Percentiles rank a stretch among this genome's conserved stretches.
Evolutionary conservation across 64 coral and sea anemone genomes (phyloP).

Genomic region (Montipora cactus): DNA sequence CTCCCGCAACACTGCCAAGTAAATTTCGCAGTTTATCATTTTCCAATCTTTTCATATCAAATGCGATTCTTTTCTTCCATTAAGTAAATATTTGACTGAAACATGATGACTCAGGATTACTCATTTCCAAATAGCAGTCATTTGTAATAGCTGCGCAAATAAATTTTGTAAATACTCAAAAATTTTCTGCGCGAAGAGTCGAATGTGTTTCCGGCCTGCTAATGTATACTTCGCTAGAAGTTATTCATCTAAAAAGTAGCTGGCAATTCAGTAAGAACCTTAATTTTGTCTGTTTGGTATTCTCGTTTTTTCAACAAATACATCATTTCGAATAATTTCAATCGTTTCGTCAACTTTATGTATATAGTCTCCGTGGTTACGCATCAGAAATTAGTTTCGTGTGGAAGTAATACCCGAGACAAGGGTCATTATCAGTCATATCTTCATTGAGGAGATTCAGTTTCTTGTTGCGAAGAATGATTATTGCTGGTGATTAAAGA

Average conservation of each 20-base stretch:
- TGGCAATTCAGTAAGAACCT: neutral
- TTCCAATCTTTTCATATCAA: neutral
- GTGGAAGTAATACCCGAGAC: too few species aligned
- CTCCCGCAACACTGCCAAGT: neutral
- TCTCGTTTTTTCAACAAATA: neutral
- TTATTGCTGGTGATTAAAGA: too few species aligned
- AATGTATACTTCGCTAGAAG: neutral
- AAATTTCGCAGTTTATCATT: neutral
- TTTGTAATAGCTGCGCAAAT: neutral
- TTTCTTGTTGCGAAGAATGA: too few species aligned
- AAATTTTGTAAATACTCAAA: neutral
- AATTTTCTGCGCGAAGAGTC: neutral
- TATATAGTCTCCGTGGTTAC: too few species aligned
- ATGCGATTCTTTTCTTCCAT: neutral
- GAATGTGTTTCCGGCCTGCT: neutral
- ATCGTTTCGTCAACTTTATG: too few species aligned
- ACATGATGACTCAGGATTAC: neutral
- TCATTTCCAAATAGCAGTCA: neutral
- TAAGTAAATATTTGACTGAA: neutral
- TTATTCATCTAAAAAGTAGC: neutral
- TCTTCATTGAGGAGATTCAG: too few species aligned
- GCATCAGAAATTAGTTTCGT: too few species aligned
- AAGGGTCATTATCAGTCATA: too few species aligned
- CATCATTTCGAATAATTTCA: neutral
- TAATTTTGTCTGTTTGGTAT: neutral